A percentile compares a stretch with the other conserved stretches of the same genome.
Conservation (phyloP, 2,888 invertebrate species). For the Euclidia mi region DNA sequence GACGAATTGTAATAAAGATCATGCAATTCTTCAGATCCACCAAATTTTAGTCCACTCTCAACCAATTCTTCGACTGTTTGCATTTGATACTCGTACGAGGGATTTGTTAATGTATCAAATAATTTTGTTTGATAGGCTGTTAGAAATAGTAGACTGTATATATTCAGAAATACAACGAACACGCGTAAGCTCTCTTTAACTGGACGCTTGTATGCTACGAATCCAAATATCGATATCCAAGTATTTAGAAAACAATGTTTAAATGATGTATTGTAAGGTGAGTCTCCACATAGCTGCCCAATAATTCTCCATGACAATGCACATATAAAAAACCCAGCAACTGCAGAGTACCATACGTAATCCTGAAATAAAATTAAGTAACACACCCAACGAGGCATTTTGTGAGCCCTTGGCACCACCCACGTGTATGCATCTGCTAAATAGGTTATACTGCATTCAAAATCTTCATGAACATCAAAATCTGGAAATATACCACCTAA, state of each 20-base stretch:
- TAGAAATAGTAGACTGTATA: conserved; percentile 88
- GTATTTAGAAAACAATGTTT: conserved; percentile 86
- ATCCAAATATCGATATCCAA: conserved; percentile 84
- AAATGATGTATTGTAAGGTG: conserved; percentile 73
- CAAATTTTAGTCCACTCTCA: conserved; percentile 79
- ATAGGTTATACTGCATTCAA: conserved; percentile 88
- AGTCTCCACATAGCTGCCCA: conserved; percentile 80
- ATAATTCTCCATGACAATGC: conserved; percentile 84
- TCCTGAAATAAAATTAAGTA: conserved; percentile 86
- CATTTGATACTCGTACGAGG: conserved; percentile 88
- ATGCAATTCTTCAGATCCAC: conserved; percentile 80
- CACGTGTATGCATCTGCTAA: conserved; percentile 90
- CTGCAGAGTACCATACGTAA: conserved; percentile 85
- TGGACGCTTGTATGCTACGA: conserved; percentile 86
- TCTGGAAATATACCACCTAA: conserved; percentile 91
- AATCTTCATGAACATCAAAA: conserved; percentile 88
- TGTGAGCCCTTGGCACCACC: conserved; percentile 88
- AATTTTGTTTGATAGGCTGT: conserved; percentile 90
- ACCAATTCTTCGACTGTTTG: conserved; percentile 86
- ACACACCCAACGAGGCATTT: conserved; percentile 87
- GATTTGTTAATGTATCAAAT: conserved; percentile 89
- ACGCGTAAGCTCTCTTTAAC: conserved; percentile 83
- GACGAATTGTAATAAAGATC: conserved; percentile 77
- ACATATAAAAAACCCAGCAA: conserved; percentile 78
- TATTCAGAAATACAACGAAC: conserved; percentile 86